Evolutionary conservation across 2,797 vertebrate genomes (phyloP).

Genomic region (Rhinichthys osculus): DNA sequence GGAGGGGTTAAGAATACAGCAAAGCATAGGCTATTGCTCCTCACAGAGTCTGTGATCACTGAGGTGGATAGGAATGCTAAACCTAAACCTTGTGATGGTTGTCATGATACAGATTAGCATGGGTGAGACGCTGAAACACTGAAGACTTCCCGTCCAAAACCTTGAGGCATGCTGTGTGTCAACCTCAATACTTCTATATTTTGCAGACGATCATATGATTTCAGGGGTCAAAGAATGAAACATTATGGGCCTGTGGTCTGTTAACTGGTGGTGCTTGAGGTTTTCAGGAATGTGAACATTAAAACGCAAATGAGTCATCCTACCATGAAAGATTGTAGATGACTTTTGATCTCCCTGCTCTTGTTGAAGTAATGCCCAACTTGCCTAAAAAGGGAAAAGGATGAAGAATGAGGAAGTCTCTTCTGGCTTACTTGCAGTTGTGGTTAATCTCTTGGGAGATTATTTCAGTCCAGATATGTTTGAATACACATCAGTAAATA

Average conservation of each 20-base stretch:
- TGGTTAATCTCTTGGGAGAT: conserved; percentile 2
- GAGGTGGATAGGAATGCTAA: conserved; percentile 60
- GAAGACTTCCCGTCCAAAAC: not conserved
- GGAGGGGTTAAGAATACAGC: not conserved
- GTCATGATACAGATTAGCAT: conserved; percentile 54
- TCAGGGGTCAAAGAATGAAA: conserved; percentile 27
- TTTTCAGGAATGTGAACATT: not conserved
- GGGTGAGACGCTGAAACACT: not conserved
- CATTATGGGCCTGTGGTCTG: not conserved
- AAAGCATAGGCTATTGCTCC: conserved; percentile 1
- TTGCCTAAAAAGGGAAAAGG: conserved; percentile 1
- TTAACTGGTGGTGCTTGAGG: not conserved
- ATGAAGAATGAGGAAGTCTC: not conserved
- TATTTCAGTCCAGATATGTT: not conserved
- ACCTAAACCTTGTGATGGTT: conserved; percentile 56
- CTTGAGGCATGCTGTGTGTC: conserved; percentile 15
- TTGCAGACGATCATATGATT: conserved; percentile 35
- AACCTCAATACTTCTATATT: conserved; percentile 20
- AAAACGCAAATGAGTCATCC: conserved; percentile 4
- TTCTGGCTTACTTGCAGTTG: not conserved
- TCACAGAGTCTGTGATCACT: conserved; percentile 45
- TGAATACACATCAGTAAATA: not conserved
- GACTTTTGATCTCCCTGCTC: not conserved
- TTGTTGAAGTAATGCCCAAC: not conserved
- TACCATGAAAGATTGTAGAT: not conserved